Conservation (phyloP, 2,113 vertebrate genomes). For the Hemichromis elongatus region DNA sequence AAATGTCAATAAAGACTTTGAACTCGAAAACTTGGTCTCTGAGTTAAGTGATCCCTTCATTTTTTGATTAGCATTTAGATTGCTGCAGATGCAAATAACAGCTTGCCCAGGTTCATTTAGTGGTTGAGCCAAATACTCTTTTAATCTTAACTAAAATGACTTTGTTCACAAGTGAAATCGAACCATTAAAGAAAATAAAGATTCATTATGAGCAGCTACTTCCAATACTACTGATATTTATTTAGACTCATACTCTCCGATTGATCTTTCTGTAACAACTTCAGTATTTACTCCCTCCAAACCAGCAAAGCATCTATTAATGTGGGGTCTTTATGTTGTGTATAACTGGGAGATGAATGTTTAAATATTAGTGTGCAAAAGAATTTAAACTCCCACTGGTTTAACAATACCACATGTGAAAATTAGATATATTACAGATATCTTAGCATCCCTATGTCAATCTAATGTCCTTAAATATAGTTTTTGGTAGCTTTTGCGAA, state of each 20-base stretch:
- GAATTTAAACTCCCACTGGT: background rate
- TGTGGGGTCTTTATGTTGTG: background rate
- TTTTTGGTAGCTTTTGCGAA: background rate
- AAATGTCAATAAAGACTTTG: background rate
- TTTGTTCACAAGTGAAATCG: background rate
- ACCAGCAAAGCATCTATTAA: background rate
- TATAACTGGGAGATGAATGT: background rate
- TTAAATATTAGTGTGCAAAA: background rate
- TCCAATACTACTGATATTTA: background rate
- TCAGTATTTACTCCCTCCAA: background rate
- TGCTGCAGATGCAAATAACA: background rate
- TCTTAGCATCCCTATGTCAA: too few species aligned
- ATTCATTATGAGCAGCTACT: background rate
- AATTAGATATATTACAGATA: too few species aligned
- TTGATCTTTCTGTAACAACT: background rate
- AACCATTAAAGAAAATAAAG: background rate
- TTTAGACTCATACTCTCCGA: background rate
- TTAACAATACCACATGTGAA: background rate
- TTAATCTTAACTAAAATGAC: background rate
- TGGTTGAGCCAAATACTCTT: accelerated
- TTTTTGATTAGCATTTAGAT: background rate
- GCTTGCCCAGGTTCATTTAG: background rate
- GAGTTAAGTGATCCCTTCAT: background rate
- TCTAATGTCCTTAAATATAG: too few species aligned
- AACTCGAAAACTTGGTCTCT: background rate